Evolutionary conservation across 2,888 invertebrate species (phyloP).

Genomic region (Corythucha ciliata): DNA sequence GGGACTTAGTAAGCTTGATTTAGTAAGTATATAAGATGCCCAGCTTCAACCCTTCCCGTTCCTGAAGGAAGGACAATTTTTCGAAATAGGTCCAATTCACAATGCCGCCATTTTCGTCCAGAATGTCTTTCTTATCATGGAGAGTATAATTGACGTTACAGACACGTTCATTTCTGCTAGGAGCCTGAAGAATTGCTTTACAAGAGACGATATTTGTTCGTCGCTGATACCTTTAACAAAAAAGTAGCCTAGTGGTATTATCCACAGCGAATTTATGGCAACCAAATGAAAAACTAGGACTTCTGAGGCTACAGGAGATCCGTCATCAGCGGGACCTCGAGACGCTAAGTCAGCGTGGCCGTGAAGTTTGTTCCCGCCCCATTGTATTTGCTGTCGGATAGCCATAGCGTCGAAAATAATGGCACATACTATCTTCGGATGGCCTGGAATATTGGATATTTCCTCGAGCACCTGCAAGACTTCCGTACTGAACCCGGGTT

Average conservation of each 20-base stretch:
- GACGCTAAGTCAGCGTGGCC: conserved; percentile 23
- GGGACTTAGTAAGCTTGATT: too few relatives aligned
- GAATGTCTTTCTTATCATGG: conserved; percentile 13
- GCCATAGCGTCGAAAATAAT: conserved; percentile 21
- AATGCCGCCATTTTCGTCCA: conserved; percentile 17
- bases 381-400: conserved; percentile 18
- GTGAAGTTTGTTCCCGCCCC: conserved; percentile 19
- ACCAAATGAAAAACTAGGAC: conserved; percentile 23
- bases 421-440: conserved; percentile 17
- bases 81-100: conserved; percentile 28
- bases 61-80: conserved; percentile 25
- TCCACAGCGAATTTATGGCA: conserved; percentile 21
- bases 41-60: conserved; percentile 22
- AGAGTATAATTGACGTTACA: conserved; percentile 24
- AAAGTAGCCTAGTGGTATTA: conserved; percentile 23
- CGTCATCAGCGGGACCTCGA: conserved; percentile 20
- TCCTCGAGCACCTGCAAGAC: conserved; percentile 15
- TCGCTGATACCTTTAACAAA: conserved; percentile 24
- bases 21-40: too few relatives aligned
- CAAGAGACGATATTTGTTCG: conserved; percentile 22
- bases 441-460: conserved; percentile 11
- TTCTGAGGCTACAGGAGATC: conserved; percentile 24
- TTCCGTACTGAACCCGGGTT: conserved; percentile 19
- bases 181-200: conserved; percentile 19
- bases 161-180: conserved; percentile 18